Base-by-base conservation (phyloP, 2,113 vertebrate genomes). In the Chelonoidis abingdonii region DNA sequence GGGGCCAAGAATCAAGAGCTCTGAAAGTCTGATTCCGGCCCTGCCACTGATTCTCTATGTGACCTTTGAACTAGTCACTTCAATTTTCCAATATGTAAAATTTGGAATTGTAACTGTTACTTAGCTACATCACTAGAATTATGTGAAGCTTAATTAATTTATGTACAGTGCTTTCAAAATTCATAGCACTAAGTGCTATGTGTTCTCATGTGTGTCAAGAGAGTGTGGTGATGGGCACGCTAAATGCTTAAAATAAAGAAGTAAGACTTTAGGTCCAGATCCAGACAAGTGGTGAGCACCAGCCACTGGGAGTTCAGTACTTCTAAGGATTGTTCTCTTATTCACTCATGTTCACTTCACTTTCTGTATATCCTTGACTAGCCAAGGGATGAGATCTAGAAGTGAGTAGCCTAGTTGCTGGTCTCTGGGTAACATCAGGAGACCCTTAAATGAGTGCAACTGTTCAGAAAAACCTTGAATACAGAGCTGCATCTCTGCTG, bases 311-410 rank as follows among this genome's bases (percentile, higher is more conserved):
- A 78, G 25, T 78, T 47, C 12, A 27, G 41, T 47, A 47, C 38
- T 78, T 78, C 25, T 78, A 13, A 25, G 25, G 41, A 78, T 29
- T 47, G 41, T 44, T 25, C 38, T 78, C 9, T 76, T 76, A 72
- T 72, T 72, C 10, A 14, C 57, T 38, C n/a, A 22, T 72, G 41
- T 76, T 76, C 41, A 24, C 22, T 25, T 44, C 38, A 24, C 38
- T 44, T 76, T 41, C 38, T 41, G 25, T 76, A 13, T 44, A 41
- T 90, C 93, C 87, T 95, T 93, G 92, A 93, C 94, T 93, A 97
- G 92, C 94, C 94, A 95, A 75, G 35, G 47, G 81, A 92, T 97
- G 91, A 97, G 89, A 89, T 95, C 92, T 81, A 41, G 91, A 94
- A 97, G 57, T 8, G 24, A 44, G 49, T 90, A 80, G 82, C 87